A percentile compares a stretch with the other conserved stretches of the same genome.
phyloP scores from a whole-genome alignment of 2,888 invertebrate genomes.

The Ennomos erosarius region DNA sequence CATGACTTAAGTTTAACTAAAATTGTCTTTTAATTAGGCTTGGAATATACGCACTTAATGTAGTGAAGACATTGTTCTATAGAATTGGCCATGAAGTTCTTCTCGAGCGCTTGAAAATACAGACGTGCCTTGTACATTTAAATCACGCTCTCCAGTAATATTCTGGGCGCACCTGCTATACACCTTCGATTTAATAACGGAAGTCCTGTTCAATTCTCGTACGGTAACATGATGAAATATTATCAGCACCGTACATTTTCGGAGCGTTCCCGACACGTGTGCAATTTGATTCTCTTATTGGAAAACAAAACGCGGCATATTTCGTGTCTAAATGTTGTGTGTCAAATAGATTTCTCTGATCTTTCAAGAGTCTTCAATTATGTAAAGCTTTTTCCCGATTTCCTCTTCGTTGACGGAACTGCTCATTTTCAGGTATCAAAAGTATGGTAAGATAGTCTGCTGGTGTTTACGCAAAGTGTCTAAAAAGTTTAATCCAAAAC shows the following conservation, averaged over 20 bases:
- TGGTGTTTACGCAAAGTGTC: too few relatives aligned
- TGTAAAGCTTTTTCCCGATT: too few relatives aligned
- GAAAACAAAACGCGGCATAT: conserved; percentile 27
- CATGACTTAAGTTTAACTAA: too few relatives aligned
- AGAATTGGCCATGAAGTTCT: neutral
- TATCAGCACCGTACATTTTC: conserved; percentile 37
- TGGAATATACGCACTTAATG: too few relatives aligned
- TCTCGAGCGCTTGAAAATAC: conserved; percentile 7
- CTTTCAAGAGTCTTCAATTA: neutral
- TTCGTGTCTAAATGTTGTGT: conserved; percentile 4
- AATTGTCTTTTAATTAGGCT: too few relatives aligned
- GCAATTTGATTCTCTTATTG: conserved; percentile 30
- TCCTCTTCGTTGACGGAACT: too few relatives aligned
- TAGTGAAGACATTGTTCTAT: neutral
- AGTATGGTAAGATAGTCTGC: too few relatives aligned
- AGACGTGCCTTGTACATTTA: conserved; percentile 18
- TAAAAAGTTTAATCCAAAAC: too few relatives aligned
- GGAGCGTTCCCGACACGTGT: conserved; percentile 34
- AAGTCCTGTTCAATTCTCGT: conserved; percentile 65
- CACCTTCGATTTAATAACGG: conserved; percentile 75
- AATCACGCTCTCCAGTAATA: conserved; percentile 56
- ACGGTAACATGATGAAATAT: conserved; percentile 40
- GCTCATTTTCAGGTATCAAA: too few relatives aligned
- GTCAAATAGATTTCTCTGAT: neutral
- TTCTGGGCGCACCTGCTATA: conserved; percentile 67